Base-by-base conservation (phyloP, 1,140 invertebrate species). In the Asbolus verrucosus region DNA sequence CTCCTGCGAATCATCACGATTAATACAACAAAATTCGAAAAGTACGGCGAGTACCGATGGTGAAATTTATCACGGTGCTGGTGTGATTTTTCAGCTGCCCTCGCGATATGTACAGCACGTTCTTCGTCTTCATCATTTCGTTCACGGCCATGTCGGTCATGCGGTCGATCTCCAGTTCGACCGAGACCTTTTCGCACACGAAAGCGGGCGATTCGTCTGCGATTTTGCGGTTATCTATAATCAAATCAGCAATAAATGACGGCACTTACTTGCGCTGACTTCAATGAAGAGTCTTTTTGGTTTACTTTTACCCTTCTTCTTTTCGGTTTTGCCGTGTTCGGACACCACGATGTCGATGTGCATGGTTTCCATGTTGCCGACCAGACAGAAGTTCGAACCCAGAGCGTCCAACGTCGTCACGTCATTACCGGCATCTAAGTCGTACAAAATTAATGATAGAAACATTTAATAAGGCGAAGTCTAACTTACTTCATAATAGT, bases 321-420 rank as follows among this genome's bases (percentile, higher is more conserved):
- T 80, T 15, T 84, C 83, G 6, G 78, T 74, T 70, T 84, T 83
- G 14, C 89, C 89, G 75, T 89, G 88, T 81, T 94, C 92, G 76
- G 92, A 93, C 63, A 97, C 95, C 13, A 97, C 94, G 79, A 98
- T 98, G 80, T 98, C 94, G 65, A 98, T 94, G 69, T 93, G 88
- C 83, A 98, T 90, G 0, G 89, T 88, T 71, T 96, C 94, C 81
- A 98, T 90, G 75, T 88, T 89, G 8, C 90, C 93, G 63, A 93
- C 90, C n/a, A 98, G 83, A 6, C 94, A 94, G 21, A 98, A 83
- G 83, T 95, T 95, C 3, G 94, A 95, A 3, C 95, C 95, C 77
- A 96, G 90, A 59, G 94, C 94, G 76, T 96, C 93, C 69, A 95
- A 84, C 0, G 90, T 89, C 1, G 90, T 90, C 3, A 86, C 81